Percentiles rank a stretch among this genome's conserved stretches.
Conservation (phyloP, 2,113 vertebrate genomes). For the Mystacornis crossleyi region DNA sequence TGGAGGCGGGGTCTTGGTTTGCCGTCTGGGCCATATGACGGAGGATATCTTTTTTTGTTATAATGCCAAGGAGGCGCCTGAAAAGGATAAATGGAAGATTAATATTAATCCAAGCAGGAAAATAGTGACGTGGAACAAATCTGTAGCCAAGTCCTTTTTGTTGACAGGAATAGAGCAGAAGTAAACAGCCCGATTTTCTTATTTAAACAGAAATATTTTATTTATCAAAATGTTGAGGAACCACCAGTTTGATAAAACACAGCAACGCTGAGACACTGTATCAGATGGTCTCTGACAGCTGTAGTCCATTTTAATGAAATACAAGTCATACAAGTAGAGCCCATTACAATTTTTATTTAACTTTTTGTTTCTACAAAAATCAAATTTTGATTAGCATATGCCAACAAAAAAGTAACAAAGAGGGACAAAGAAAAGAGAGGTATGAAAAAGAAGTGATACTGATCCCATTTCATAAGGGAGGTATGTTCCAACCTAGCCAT, state of each 20-base stretch:
- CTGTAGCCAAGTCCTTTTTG: constrained; percentile 72
- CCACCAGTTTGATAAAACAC: constrained; percentile 47
- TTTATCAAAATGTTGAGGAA: constrained; percentile 52
- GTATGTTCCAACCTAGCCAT: constrained; percentile 18
- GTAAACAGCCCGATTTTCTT: constrained; percentile 66
- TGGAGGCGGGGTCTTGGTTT: constrained; percentile 97
- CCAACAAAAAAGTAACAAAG: constrained; percentile 75
- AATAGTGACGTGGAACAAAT: not conserved
- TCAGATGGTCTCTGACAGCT: constrained; percentile 51
- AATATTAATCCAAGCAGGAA: constrained; percentile 55
- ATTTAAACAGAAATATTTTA: constrained; percentile 56
- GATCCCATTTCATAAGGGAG: constrained; percentile 38
- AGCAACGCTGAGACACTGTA: constrained; percentile 31
- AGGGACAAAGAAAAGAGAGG: constrained; percentile 41
- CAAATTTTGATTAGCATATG: constrained; percentile 56
- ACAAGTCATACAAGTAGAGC: constrained; percentile 24
- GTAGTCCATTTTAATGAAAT: constrained; percentile 33
- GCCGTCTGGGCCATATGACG: constrained; percentile 99
- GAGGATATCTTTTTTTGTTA: constrained; percentile 99
- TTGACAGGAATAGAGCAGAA: constrained; percentile 74
- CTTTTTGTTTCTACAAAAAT: constrained; percentile 52
- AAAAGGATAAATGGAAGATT: constrained; percentile 71
- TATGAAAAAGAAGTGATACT: constrained; percentile 37
- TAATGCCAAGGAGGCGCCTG: constrained; percentile 99
- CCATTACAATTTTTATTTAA: constrained; percentile 23